Percentiles rank a stretch among this genome's conserved stretches.
Evolutionary conservation across 2,888 invertebrate genomes (phyloP).

Genomic region (Tipula lateralis): DNA sequence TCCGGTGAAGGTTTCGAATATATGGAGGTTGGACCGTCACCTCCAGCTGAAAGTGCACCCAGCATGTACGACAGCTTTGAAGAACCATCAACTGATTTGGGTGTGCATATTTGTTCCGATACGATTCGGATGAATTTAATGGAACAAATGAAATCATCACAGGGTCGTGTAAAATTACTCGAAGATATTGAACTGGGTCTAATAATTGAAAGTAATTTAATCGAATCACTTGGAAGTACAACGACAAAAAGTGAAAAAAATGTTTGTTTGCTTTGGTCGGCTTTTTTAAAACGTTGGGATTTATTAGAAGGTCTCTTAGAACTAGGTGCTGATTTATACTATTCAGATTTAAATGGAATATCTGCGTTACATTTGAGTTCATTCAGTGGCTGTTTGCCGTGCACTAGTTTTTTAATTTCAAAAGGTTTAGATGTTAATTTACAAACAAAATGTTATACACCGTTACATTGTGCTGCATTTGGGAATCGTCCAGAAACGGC

Average conservation of each 20-base stretch:
- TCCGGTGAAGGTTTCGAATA: constrained; percentile 64
- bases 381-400: constrained; percentile 70
- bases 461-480: constrained; percentile 85
- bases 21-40: constrained; percentile 74
- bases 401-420: constrained; percentile 63
- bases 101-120: constrained; percentile 69
- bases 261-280: constrained; percentile 67
- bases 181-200: constrained; percentile 70
- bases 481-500: constrained; percentile 79
- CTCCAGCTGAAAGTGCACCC: constrained; percentile 74
- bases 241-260: constrained; percentile 62
- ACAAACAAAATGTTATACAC: constrained; percentile 67
- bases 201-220: constrained; percentile 55
- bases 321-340: constrained; percentile 65
- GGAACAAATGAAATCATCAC: constrained; percentile 67
- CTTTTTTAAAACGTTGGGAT: constrained; percentile 66
- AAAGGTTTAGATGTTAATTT: constrained; percentile 66
- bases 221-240: constrained; percentile 53
- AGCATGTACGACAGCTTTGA: constrained; percentile 78
- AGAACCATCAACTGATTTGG: constrained; percentile 63
- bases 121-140: constrained; percentile 67
- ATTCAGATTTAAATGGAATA: constrained; percentile 67
- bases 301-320: constrained; percentile 59
- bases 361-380: constrained; percentile 72
- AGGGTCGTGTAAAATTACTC: constrained; percentile 62